Percentiles rank a stretch among this genome's conserved stretches.
Conservation (phyloP, 37 sponge, comb jelly and placozoan genomes). For the Chondrilla cf. caribensis region DNA sequence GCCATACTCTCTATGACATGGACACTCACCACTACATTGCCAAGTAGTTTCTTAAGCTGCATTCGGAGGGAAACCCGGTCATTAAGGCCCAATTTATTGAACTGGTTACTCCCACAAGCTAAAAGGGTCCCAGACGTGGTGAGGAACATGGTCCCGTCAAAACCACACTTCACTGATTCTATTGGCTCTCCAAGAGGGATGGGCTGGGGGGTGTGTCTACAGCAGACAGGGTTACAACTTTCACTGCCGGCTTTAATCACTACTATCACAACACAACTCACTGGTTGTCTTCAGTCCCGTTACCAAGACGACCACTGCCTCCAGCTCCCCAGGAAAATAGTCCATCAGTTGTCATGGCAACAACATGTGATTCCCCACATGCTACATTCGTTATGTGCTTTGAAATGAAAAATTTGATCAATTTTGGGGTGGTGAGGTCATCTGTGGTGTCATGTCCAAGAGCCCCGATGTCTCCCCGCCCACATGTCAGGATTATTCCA, state of each 20-base stretch:
- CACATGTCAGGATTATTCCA: conserved; percentile 89
- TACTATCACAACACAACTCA: conserved; percentile 9
- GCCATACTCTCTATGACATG: no score
- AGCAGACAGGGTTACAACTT: neutral
- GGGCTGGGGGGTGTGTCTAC: conserved; percentile 23
- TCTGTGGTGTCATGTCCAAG: conserved; percentile 73
- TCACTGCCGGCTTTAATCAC: neutral
- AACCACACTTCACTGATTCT: conserved; percentile 69
- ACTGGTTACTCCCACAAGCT: conserved; percentile 93
- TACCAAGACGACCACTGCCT: conserved; percentile 76
- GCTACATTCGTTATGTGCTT: conserved; percentile 56
- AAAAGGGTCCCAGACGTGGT: conserved; percentile 76
- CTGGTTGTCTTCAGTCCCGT: conserved; percentile 67
- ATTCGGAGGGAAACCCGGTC: conserved; percentile 84
- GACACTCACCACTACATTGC: conserved; percentile 40
- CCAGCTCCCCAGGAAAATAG: conserved; percentile 89
- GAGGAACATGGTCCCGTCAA: conserved; percentile 92
- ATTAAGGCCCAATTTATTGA: conserved; percentile 96
- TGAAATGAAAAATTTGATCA: conserved; percentile 67
- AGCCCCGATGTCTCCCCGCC: conserved; percentile 64
- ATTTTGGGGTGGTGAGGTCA: conserved; percentile 63
- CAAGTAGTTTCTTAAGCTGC: conserved; percentile 79
- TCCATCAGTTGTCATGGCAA: conserved; percentile 64
- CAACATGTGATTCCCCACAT: conserved; percentile 87
- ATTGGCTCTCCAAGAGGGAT: conserved; percentile 39